Conservation (phyloP, 2,113 vertebrate species). For the Callionymus lyra region DNA sequence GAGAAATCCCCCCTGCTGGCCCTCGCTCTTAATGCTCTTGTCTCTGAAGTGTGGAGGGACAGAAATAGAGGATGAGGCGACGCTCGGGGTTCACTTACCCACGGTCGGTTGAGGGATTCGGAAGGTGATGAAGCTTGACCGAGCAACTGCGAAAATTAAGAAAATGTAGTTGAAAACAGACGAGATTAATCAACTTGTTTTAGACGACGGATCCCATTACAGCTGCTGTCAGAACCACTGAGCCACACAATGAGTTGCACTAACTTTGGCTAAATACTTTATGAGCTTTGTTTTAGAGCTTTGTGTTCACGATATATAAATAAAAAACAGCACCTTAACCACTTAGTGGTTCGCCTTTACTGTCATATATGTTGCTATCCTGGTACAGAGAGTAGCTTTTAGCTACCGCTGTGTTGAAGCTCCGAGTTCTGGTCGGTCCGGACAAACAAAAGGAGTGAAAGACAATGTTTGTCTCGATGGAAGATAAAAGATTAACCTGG, state of each 20-base stretch:
- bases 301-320: no score
- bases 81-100: no score
- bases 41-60: constrained; percentile 4
- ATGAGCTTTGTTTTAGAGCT: constrained; percentile 16
- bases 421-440: no score
- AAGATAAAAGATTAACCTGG: no score
- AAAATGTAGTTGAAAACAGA: constrained; percentile 19
- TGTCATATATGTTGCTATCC: no score
- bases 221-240: constrained; percentile 21
- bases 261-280: constrained; percentile 13
- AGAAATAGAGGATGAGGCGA: constrained; percentile 5
- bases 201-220: constrained; percentile 39
- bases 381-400: no score
- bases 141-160: constrained; percentile 1
- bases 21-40: no score
- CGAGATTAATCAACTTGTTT: constrained; percentile 47
- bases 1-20: constrained; percentile 15
- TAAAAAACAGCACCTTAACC: no score
- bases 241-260: constrained; percentile 4
- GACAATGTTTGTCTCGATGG: no score
- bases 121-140: constrained; percentile 13
- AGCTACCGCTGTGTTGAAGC: no score
- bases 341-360: no score
- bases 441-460: no score
- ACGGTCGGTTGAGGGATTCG: constrained; percentile 18